Evolutionary conservation across 2,113 vertebrate genomes (phyloP), one percentile per base, ranked within the genome.

Genomic region (Pangasianodon hypophthalmus): DNA sequence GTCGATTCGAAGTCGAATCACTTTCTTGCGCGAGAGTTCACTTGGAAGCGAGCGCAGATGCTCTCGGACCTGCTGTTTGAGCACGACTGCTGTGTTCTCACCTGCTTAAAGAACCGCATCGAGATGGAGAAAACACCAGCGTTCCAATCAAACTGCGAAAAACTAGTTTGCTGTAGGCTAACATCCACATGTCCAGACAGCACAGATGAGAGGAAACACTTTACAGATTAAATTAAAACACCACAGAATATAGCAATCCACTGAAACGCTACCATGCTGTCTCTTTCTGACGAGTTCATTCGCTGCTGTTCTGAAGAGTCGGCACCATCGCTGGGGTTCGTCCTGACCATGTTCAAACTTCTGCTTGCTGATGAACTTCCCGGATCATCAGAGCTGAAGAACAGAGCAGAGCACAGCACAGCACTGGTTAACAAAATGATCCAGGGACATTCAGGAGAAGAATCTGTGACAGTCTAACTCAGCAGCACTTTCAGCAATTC

Each of bases 241-340:
- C 13, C 29, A 52, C 18, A 32, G 13, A 84, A n/a, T 26, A 48
- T 19, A 11, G 14, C 14, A 82, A 24, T 10, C 13, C 50, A 82
- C 18, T 24, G 18, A 58, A 82, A 41, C 21, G 11, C 4, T 62
- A 96, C 96, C 94, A 88, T 93, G 85, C 19, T 88, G 88, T 5
- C 62, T 54, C 85, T 91, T 90, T 87, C 87, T 92, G 93, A 85
- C 16, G 60, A 85, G 85, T 83, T 91, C 48, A 69, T 86, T 84
- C 79, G 86, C 89, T 56, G 85, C 10, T 73, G 88, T 73, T 89
- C 90, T n/a, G 50, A 44, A 44, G 37, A 26, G 4, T 2, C 9
- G 4, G 71, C 54, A 67, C 56, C 77, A 69, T 32, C 91, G 87
- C 77, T 90, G 50, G 4, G 56, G 37, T 91, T 32, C 37, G 37